Percentiles rank a stretch among this genome's conserved stretches.
phyloP scores from a whole-genome alignment of 2,113 vertebrate genomes.

The Aldabrachelys gigantea region DNA sequence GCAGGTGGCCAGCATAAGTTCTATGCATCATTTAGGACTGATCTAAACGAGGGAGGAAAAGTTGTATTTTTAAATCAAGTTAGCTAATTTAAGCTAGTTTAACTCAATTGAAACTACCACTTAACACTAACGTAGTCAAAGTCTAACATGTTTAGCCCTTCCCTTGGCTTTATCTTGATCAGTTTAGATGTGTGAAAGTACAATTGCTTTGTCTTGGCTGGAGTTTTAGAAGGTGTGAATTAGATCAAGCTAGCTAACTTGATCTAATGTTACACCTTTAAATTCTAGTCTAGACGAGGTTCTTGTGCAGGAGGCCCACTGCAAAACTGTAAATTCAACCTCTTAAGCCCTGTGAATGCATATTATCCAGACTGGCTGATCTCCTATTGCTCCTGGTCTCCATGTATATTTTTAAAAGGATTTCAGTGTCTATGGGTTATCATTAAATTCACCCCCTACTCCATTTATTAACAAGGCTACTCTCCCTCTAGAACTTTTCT shows the following conservation, averaged over 20 bases:
- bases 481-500: slow-evolving; percentile 42
- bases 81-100: accelerated
- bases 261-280: not conserved
- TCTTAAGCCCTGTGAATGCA: not conserved
- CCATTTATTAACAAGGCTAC: not conserved
- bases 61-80: not conserved
- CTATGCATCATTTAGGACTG: not conserved
- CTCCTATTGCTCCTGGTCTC: not conserved
- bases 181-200: not conserved
- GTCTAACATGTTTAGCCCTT: not conserved
- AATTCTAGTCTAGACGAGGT: not conserved
- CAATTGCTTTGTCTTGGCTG: not conserved
- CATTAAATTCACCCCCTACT: not conserved
- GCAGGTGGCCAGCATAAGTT: not conserved
- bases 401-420: slow-evolving; percentile 7
- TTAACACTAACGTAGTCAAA: not conserved
- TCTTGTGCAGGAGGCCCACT: not conserved
- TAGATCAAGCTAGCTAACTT: not conserved
- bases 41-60: not conserved
- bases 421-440: slow-evolving; percentile 24
- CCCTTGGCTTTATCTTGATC: not conserved
- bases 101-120: not conserved
- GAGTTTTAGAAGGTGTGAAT: slow-evolving; percentile 37
- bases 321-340: not conserved
- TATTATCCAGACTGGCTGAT: not conserved